These are phyloP conservation scores for Clanis bilineata DNA, from an alignment of 2,888 invertebrate genomes.

Conservation along the genomic window DNA sequence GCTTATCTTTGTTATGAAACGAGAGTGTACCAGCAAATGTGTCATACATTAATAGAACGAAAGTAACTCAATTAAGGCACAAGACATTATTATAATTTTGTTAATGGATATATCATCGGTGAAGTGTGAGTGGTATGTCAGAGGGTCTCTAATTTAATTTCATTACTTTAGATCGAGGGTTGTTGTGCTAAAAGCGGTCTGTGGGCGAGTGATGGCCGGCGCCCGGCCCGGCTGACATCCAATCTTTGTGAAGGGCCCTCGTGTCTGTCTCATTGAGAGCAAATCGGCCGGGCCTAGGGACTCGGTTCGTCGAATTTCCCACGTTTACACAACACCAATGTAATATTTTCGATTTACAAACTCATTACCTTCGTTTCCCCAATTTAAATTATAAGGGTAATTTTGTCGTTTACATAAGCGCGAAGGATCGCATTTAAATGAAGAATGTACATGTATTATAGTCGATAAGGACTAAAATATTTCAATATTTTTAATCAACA, in stretches of 20 bases:
- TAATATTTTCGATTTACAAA: neutral
- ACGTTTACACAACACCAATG: constrained; percentile 24
- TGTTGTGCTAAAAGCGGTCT: constrained; percentile 41
- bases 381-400: neutral
- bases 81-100: constrained; percentile 26
- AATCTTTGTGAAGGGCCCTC: constrained; percentile 68
- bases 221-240: constrained; percentile 57
- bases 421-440: too few relatives aligned
- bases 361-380: neutral
- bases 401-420: neutral
- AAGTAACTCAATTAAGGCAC: constrained; percentile 21
- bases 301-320: constrained; percentile 36
- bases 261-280: constrained; percentile 64
- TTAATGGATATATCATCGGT: constrained; percentile 29
- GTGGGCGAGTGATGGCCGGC: constrained; percentile 34
- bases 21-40: too few relatives aligned
- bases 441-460: too few relatives aligned
- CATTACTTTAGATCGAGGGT: constrained; percentile 53
- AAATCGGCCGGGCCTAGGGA: constrained; percentile 46
- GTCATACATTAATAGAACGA: neutral
- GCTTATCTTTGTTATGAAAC: too few relatives aligned
- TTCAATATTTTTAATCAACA: too few relatives aligned
- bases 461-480: too few relatives aligned
- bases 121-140: constrained; percentile 34
- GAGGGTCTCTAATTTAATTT: constrained; percentile 61